phyloP scores from a whole-genome alignment of 2,113 vertebrate species.

The Axis porcinus region DNA sequence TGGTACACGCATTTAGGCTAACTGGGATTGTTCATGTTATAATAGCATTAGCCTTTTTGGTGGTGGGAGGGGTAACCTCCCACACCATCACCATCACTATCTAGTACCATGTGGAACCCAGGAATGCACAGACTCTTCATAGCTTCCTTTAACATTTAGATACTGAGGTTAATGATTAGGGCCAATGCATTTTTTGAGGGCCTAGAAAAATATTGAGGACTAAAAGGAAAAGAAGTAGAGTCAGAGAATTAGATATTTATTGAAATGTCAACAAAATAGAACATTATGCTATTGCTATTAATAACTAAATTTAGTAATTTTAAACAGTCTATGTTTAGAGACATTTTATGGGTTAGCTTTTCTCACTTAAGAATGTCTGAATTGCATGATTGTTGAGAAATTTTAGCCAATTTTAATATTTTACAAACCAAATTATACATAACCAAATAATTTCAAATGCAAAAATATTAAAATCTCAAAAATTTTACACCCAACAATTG shows the following conservation, averaged over 20 bases:
- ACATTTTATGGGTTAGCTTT: conserved; percentile 37
- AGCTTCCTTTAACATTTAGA: neutral
- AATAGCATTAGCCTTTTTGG: neutral
- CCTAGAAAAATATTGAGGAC: neutral
- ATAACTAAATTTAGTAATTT: conserved; percentile 15
- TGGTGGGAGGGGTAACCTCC: neutral
- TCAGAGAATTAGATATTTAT: neutral
- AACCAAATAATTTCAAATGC: conserved; percentile 43
- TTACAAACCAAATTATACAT: conserved; percentile 34
- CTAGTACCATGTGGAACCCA: neutral
- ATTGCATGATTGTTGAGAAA: conserved; percentile 17
- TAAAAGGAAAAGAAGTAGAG: neutral
- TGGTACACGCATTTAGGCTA: neutral
- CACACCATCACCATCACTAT: neutral
- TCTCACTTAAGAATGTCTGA: conserved; percentile 19
- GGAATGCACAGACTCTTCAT: neutral
- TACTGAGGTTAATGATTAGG: neutral
- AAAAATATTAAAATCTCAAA: conserved; percentile 32
- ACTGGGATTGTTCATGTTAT: neutral
- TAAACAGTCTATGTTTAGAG: neutral
- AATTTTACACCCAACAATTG: neutral
- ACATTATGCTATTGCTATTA: neutral
- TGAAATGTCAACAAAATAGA: conserved; percentile 25
- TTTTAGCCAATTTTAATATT: conserved; percentile 41
- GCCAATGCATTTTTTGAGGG: neutral